Evolutionary conservation across 2,888 invertebrate genomes (phyloP).

Genomic region (Oxycera nigricornis): DNA sequence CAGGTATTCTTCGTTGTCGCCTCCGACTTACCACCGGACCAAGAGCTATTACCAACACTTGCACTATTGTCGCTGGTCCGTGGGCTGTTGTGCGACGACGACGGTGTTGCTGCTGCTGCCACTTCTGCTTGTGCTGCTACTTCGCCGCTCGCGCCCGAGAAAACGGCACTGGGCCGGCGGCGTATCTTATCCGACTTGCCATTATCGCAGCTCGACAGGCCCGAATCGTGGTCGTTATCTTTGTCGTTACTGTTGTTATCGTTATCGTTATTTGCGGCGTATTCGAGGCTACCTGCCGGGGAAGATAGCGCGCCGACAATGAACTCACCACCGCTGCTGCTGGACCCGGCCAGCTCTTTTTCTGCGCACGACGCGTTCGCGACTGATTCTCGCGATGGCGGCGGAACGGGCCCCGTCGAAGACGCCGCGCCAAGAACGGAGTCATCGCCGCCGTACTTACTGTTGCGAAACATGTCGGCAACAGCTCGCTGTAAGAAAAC

Average conservation of each 20-base stretch:
- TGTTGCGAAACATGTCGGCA: constrained; percentile 43
- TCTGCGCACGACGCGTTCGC: constrained; percentile 43
- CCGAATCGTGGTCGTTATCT: constrained; percentile 36
- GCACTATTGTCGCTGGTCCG: constrained; percentile 11
- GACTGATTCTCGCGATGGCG: constrained; percentile 40
- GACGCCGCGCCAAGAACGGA: constrained; percentile 43
- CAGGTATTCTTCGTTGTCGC: neutral
- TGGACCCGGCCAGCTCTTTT: constrained; percentile 1
- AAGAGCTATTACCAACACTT: constrained; percentile 44
- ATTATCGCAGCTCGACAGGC: constrained; percentile 36
- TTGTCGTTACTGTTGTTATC: constrained; percentile 6
- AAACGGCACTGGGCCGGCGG: neutral
- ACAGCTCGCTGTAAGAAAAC: constrained; percentile 41
- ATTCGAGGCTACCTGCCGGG: neutral
- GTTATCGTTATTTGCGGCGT: constrained; percentile 31
- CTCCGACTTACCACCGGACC: constrained; percentile 32
- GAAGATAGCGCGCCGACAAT: constrained; percentile 5
- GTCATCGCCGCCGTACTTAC: constrained; percentile 43
- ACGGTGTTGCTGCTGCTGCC: neutral
- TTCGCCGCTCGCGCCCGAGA: constrained; percentile 5
- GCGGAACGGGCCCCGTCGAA: constrained; percentile 40
- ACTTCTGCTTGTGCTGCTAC: constrained; percentile 1
- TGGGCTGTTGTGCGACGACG: constrained; percentile 6
- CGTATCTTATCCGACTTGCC: constrained; percentile 19
- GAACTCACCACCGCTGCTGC: neutral